Evolutionary conservation across 2,888 invertebrate species (phyloP), one percentile per base, ranked within the genome.

Genomic region (Eilema depressum): DNA sequence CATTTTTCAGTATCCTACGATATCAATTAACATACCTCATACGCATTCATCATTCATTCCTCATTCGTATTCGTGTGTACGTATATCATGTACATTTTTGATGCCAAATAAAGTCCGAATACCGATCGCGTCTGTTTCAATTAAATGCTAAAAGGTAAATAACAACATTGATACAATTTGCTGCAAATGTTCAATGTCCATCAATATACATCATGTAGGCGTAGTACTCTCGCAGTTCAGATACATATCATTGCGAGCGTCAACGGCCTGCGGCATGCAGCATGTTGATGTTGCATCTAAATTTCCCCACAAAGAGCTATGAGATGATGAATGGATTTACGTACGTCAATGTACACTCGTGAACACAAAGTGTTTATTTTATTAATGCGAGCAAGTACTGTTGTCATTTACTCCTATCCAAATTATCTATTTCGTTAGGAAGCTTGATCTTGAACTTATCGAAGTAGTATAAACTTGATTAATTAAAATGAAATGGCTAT

Each of bases 91-190:
- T 72, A 73, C 67, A 74, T 71, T 79, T 82, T 75, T 47, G 68
- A 78, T 78, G 77, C 65, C 73, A 76, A 70, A 77, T 73, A 76
- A n/a, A 72, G 59, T 33, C 71, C 41, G 64, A 64, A 70, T 70
- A 41, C 56, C 25, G 60, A 65, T 72, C 62, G 56, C 77, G 74
- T 76, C 75, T 77, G 78, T 74, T 82, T 83, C 73, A 81, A 77
- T 82, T 78, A 79, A 84, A 79, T 56, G 62, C 53, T 74, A 70
- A 78, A 74, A 78, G 66, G 74, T 64, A 70, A 61, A 73, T 74
- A 80, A 76, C 74, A 79, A 71, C 75, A 60, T 41, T 68, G 68
- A 70, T 63, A 59, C 70, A 68, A 69, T 71, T 62, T 23, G 62
- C 37, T 66, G 65, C 64, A 74, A 74, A 63, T 60, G 60, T 59